phyloP scores from a whole-genome alignment of 2,888 invertebrate species.

The Plebejus anna region DNA sequence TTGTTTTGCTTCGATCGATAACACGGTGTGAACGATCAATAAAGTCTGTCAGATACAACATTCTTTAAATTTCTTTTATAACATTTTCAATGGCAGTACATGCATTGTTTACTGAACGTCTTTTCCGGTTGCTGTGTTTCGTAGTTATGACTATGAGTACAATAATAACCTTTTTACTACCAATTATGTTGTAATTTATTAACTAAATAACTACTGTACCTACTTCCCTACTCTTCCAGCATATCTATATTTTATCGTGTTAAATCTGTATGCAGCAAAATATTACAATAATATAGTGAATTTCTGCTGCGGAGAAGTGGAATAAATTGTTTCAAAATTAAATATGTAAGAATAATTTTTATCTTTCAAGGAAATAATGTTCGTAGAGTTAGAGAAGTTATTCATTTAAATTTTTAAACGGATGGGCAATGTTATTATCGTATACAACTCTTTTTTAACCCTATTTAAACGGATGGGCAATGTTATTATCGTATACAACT shows the following conservation, averaged over 20 bases:
- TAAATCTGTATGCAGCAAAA: neutral
- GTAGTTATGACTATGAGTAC: neutral
- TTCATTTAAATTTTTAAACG: too few species aligned
- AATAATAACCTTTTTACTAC: neutral
- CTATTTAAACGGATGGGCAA: too few species aligned
- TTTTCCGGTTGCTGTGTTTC: neutral
- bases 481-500: too few species aligned
- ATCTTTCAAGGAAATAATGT: too few species aligned
- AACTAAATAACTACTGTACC: neutral
- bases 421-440: too few species aligned
- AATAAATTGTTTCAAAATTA: too few species aligned
- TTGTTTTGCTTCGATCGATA: neutral
- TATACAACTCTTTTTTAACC: too few species aligned
- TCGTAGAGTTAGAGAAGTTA: too few species aligned
- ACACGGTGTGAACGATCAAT: slow-evolving; percentile 5
- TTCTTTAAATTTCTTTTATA: neutral
- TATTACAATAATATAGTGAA: neutral
- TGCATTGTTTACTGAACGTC: neutral
- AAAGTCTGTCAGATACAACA: neutral
- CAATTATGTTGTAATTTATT: neutral
- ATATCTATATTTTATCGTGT: neutral
- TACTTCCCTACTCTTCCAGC: too few species aligned
- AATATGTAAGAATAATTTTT: too few species aligned
- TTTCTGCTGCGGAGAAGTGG: too few species aligned
- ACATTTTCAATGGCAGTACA: neutral